Base-by-base conservation (phyloP, 2,888 invertebrate genomes). In the Ephialtes manifestator region DNA sequence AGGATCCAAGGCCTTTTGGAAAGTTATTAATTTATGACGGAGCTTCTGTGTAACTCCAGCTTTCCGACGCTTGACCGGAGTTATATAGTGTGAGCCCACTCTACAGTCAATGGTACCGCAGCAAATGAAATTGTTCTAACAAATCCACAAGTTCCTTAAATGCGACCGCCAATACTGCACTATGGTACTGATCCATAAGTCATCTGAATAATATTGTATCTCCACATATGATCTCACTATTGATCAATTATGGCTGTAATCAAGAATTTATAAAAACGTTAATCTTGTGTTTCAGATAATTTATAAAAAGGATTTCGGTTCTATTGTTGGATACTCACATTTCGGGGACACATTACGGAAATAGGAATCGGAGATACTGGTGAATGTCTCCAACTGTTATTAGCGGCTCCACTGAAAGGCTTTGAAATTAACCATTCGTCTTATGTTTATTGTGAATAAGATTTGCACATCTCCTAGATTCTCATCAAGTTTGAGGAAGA, bases 21-120 rank as follows among this genome's bases (percentile, higher is more conserved):
- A 72, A 77, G 76, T 81, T 77, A 81, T 74, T 72, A 81, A 81
- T 81, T 74, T 67, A 74, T 55, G 67, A 71, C 39, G 20, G 35
- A 20, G 70, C 7, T 18, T 74, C 60, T 11, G 13, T 11, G 13
- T 46, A 48, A 46, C 60, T 18, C 31, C n/a, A 28, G 31, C 11
- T 60, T 58, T 10, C 15, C 46, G 18, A n/a, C 13, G 31, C 11
- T 74, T 60, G 2, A n/a, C 43, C 43, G 5, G 5, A 18, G 13
- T 48, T 13, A 18, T 18, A 46, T 18, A 48, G 20, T 31, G 43
- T 7, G 18, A 55, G 35, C 11, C 55, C 24, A 31, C 28, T 13
- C 39, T 48, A 20, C n/a, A 13, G 15, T 48, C 11, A 2, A 31
- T 20, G 31, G 51, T 39, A 51, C 39, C 65, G 65, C 65, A 51